Percentiles rank a stretch among this genome's conserved stretches.
Conservation (phyloP, 2,797 vertebrate genomes). For the Telmatherina bonti region DNA sequence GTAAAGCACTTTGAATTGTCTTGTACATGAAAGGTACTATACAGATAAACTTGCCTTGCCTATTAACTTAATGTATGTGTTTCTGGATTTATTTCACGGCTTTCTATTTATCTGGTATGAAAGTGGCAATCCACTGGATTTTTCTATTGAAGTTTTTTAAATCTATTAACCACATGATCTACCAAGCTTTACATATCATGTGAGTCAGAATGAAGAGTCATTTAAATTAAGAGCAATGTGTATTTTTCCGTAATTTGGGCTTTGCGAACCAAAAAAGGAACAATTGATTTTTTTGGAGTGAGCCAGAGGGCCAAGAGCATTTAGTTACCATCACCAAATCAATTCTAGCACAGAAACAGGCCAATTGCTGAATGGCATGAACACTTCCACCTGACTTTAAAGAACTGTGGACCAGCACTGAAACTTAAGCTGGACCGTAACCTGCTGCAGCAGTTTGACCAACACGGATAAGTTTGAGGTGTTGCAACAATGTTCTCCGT, state of each 20-base stretch:
- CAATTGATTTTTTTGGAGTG: constrained; percentile 61
- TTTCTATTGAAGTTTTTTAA: not conserved
- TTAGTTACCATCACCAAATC: constrained; percentile 50
- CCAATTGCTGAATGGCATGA: constrained; percentile 12
- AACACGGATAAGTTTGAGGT: not conserved
- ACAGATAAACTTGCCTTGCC: too few relatives aligned
- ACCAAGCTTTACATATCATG: not conserved
- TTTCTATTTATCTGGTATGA: too few relatives aligned
- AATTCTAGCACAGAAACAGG: constrained; percentile 43
- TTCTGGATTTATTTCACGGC: too few relatives aligned
- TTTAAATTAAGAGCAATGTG: constrained; percentile 3
- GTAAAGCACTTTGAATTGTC: too few relatives aligned
- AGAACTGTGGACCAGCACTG: constrained; percentile 18
- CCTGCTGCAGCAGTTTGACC: not conserved
- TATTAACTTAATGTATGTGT: too few relatives aligned
- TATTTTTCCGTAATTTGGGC: constrained; percentile 2
- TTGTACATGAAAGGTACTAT: too few relatives aligned
- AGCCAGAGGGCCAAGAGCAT: constrained; percentile 23
- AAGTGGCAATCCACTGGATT: not conserved
- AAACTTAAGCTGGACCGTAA: constrained; percentile 14
- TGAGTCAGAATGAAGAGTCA: not conserved
- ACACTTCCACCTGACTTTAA: constrained; percentile 39
- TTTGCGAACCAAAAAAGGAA: constrained; percentile 38
- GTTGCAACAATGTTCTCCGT: constrained; percentile 34
- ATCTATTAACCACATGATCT: not conserved